Evolutionary conservation across 2,797 vertebrate species (phyloP), one percentile per base, ranked within the genome.

Genomic region (Vireo griseus): DNA sequence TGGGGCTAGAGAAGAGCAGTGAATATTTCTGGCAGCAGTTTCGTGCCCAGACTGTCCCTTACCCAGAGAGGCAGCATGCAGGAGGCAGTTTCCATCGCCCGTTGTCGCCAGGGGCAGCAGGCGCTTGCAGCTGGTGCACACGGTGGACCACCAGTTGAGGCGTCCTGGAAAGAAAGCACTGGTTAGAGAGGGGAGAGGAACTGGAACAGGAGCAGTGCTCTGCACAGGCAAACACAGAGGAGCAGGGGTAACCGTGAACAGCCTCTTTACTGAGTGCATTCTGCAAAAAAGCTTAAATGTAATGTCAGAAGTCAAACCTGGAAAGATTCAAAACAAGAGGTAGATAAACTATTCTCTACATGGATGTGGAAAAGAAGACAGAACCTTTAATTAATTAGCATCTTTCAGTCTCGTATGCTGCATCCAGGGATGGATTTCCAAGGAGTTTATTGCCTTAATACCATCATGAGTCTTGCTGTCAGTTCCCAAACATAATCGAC

Each of bases 91-190:
- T 28, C 99, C 99, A 31, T 99, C 99, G 26, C 99, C 99, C 1
- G 99, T 99, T 24, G 99, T 99, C 59, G 99, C 99, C 97, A 99
- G 96, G 54, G 99, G 99, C 91, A 99, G 98, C 74, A 99, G 98
- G 89, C 99, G 99, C 96, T 99, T 99, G 96, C 99, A 99, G 96
- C 99, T 99, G 3, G 98, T 99, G 96, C 99, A 99, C 97, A 99
- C 99, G 1, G 99, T 99, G 94, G 99, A 99, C 99, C 99, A 99
- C 99, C 99, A 99, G 86, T 99, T 99, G 88, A 99, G 98, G 90
- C 99, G 99, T 94, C 99, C 99, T 99, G 97, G 66, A 97, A 92
- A 50, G 80, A 92, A 92, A 92, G 40, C 6, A 33, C 5, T 9
- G 17, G 11, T 75, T 44, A 65, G 22, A 63, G 57, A 15, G 16